A percentile compares a stretch with the other conserved stretches of the same genome.
Evolutionary conservation across 2,888 invertebrate genomes (phyloP).

Genomic region (Falcaria lacertinaria): DNA sequence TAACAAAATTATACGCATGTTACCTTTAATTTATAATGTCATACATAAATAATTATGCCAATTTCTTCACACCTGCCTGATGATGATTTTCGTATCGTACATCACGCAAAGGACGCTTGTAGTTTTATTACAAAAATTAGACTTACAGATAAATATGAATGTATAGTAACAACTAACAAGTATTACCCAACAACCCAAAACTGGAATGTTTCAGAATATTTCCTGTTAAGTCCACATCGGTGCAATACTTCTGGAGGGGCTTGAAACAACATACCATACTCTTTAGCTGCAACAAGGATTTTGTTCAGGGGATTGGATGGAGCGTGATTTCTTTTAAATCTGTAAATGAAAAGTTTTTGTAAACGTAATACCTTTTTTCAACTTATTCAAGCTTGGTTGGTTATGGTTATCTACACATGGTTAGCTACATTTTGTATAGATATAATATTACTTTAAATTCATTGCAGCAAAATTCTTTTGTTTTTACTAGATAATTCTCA

Average conservation of each 20-base stretch:
- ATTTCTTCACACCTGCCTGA: no score
- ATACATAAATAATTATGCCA: no score
- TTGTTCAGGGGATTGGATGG: conserved; percentile 83
- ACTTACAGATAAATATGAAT: conserved; percentile 1
- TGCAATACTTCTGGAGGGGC: conserved; percentile 63
- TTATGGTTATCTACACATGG: neutral
- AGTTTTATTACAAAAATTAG: no score
- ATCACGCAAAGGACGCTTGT: no score
- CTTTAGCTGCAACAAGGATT: conserved; percentile 88
- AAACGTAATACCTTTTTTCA: neutral
- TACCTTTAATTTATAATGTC: no score
- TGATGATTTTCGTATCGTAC: no score
- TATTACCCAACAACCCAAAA: conserved; percentile 91
- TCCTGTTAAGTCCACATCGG: conserved; percentile 58
- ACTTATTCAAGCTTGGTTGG: neutral
- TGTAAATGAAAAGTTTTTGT: conserved; percentile 16
- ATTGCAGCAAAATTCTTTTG: no score
- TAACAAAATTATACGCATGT: conserved; percentile 30
- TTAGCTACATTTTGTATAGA: no score
- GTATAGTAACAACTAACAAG: neutral
- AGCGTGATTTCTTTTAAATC: conserved; percentile 78
- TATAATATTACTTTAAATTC: no score
- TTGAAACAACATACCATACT: conserved; percentile 89
- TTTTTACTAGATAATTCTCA: no score
- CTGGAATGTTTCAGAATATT: conserved; percentile 68